Evolutionary conservation across 53 echinoderm and acorn worm species (phyloP).

Genomic region (Henricia sp.): DNA sequence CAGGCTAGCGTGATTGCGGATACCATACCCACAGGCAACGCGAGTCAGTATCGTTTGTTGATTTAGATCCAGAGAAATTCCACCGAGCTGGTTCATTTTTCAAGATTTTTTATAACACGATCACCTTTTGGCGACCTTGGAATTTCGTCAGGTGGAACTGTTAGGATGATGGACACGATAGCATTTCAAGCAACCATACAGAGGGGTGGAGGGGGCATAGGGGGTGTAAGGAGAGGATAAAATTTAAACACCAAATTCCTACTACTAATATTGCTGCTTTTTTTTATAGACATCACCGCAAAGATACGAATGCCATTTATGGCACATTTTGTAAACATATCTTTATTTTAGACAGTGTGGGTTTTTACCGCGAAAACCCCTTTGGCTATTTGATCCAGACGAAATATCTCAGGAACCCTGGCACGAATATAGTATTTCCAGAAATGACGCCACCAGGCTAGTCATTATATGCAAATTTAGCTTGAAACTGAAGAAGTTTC

Average conservation of each 20-base stretch:
- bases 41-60: constrained; percentile 9
- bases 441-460: background rate
- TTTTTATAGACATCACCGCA: too few relatives aligned
- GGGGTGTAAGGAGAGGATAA: too few relatives aligned
- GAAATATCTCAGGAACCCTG: constrained; percentile 20
- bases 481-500: too few relatives aligned
- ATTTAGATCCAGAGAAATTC: constrained; percentile 39
- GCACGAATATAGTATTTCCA: constrained; percentile 36
- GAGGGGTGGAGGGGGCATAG: background rate
- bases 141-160: constrained; percentile 7
- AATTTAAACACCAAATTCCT: too few relatives aligned
- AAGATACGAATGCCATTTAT: too few relatives aligned
- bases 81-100: background rate
- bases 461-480: constrained; percentile 53
- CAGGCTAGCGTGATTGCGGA: constrained; percentile 44
- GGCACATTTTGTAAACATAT: background rate
- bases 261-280: too few relatives aligned
- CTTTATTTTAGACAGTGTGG: too few relatives aligned
- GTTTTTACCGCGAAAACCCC: background rate
- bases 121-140: background rate
- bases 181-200: background rate
- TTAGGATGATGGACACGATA: background rate
- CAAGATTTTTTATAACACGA: constrained; percentile 17
- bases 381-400: background rate
- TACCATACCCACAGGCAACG: constrained; percentile 21